Percentiles rank a stretch among this genome's conserved stretches.
These are phyloP conservation scores for Philantomba maxwellii DNA, from an alignment of 2,113 vertebrate genomes.

Conservation along the genomic window DNA sequence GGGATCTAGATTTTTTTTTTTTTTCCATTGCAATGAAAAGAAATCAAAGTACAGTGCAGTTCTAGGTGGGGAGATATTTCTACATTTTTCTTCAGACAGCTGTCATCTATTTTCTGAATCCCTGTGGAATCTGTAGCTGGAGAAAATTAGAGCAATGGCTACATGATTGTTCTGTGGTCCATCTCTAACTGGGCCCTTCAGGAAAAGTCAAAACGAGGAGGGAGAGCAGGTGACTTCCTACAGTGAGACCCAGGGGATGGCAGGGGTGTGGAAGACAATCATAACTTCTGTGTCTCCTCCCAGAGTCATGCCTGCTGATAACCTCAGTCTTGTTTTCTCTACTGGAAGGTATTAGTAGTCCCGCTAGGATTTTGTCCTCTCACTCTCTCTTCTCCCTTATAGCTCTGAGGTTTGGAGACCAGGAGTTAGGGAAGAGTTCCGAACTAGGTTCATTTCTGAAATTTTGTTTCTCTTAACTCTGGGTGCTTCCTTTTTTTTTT, in stretches of 20 bases:
- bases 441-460: background rate
- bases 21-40: background rate
- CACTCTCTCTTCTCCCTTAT: background rate
- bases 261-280: background rate
- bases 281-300: background rate
- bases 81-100: background rate
- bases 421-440: background rate
- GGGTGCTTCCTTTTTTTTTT: too few relatives aligned
- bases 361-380: background rate
- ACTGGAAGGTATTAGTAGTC: background rate
- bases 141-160: background rate
- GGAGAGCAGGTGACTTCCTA: background rate
- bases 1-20: too few relatives aligned
- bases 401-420: background rate
- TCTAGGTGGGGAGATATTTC: background rate
- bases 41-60: background rate
- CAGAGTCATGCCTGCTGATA: background rate
- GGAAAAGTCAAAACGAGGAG: background rate
- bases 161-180: background rate
- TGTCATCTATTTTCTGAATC: background rate
- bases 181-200: background rate
- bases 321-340: background rate
- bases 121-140: background rate
- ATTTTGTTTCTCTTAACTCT: background rate
- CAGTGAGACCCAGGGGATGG: background rate